Evolutionary conservation across 37 sponge, comb jelly and placozoan genomes (phyloP), one percentile per base, ranked within the genome.

Genomic region (Ephydatia muelleri): DNA sequence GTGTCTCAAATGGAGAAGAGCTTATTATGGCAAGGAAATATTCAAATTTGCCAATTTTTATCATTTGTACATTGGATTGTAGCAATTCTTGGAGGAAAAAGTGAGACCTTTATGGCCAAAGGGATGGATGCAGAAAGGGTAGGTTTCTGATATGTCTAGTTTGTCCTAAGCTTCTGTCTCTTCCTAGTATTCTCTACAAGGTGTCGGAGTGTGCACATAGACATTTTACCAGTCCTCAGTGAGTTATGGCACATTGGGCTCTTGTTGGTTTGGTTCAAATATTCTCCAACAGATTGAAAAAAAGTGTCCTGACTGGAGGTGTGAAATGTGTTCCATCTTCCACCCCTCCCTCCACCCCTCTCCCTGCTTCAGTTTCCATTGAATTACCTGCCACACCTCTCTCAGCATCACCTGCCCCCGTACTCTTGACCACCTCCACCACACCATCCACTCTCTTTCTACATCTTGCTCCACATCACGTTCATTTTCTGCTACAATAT

Each of bases 41-140:
- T 8, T n/a, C 35, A 67, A 8, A 68, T 26, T 33, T 35, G 6
- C 64, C 69, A 38, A 49, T n/a, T 68, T 33, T 65, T 48, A 12
- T 77, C 3, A 38, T 22, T 84, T 68, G 39, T 80, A 33, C 5
- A 26, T 73, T 29, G 34, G 31, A 21, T 38, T 80, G n/a, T 79
- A 93, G 93, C 49, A 82, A 68, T 93, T 93, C 69, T 65, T 93
- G n/a, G 89, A 93, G 8, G 78, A 81, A 8, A 67, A 68, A 21
- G 70, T 93, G 25, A 93, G 79, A 49, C 93, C 89, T 22, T 33
- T 93, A 22, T 93, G 93, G 93, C 93, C 93, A 2, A 93, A 86
- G 79, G n/a, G 93, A 64, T 93, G 93, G 93, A 88, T 93, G 85
- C 86, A 78, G 48, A 93, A 88, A 70, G 67, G 90, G 88, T 88